Evolutionary conservation across 2,888 invertebrate species (phyloP).

Genomic region (Nineta flava): DNA sequence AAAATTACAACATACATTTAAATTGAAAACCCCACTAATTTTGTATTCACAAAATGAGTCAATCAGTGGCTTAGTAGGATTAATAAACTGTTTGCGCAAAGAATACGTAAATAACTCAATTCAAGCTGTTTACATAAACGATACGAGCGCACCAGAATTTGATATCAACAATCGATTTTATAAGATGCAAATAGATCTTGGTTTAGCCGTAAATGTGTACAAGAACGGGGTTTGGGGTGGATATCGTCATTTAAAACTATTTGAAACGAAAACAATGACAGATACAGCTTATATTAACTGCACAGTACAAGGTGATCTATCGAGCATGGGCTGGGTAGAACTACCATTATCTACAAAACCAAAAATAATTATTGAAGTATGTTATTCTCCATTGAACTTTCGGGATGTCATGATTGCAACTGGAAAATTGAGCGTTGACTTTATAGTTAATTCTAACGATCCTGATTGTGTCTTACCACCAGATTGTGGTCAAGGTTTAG

Average conservation of each 20-base stretch:
- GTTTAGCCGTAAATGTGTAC: constrained; percentile 65
- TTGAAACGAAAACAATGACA: constrained; percentile 55
- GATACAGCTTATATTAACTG: constrained; percentile 61
- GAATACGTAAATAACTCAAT: constrained; percentile 44
- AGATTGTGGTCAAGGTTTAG: constrained; percentile 47
- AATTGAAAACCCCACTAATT: constrained; percentile 31
- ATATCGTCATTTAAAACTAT: constrained; percentile 52
- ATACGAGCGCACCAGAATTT: constrained; percentile 45
- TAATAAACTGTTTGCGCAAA: constrained; percentile 69
- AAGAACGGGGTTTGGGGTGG: constrained; percentile 37
- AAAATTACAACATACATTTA: constrained; percentile 17
- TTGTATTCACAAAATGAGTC: constrained; percentile 47
- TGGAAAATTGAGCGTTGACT: constrained; percentile 40
- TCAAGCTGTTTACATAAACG: constrained; percentile 45
- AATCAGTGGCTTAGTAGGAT: constrained; percentile 61
- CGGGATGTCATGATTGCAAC: constrained; percentile 43
- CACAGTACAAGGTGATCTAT: constrained; percentile 66
- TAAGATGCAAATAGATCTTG: constrained; percentile 45
- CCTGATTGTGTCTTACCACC: constrained; percentile 44
- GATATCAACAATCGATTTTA: constrained; percentile 47
- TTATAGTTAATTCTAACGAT: constrained; percentile 16
- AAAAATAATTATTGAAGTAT: constrained; percentile 7
- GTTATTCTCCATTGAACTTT: constrained; percentile 38
- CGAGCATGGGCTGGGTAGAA: constrained; percentile 69
- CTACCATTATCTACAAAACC: constrained; percentile 26